These are phyloP conservation scores for Recurvirostra avosetta DNA, from an alignment of 2,113 vertebrate species.

Conservation along the genomic window DNA sequence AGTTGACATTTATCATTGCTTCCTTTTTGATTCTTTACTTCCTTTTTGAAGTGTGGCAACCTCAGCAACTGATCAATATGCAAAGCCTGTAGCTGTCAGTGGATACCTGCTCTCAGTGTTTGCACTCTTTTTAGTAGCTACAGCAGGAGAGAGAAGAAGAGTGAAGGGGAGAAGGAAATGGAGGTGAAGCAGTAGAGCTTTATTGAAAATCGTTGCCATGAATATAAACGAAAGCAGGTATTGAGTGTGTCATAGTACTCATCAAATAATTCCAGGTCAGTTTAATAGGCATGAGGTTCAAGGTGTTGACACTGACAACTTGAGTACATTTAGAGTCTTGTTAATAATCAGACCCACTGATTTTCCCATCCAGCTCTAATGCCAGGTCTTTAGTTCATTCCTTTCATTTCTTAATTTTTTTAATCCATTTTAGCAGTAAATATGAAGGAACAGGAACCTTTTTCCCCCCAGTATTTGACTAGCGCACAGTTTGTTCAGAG, in stretches of 20 bases:
- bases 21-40: neutral
- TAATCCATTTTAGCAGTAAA: neutral
- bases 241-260: conserved; percentile 56
- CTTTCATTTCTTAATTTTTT: neutral
- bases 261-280: conserved; percentile 30
- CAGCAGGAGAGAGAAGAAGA: neutral
- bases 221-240: conserved; percentile 36
- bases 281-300: conserved; percentile 56
- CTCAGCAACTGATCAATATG: neutral
- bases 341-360: conserved; percentile 23
- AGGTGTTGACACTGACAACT: conserved; percentile 34
- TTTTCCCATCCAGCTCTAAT: conserved; percentile 27
- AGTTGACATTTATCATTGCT: neutral
- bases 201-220: conserved; percentile 62
- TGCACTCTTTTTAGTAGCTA: neutral
- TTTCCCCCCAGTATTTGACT: neutral
- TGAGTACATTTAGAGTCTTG: conserved; percentile 43
- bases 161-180: neutral
- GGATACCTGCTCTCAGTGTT: conserved; percentile 2
- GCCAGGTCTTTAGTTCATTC: neutral
- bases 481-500: neutral
- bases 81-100: neutral
- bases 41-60: neutral
- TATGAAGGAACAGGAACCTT: neutral
- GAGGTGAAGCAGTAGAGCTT: conserved; percentile 16